A percentile compares a stretch with the other conserved stretches of the same genome.
phyloP scores from a whole-genome alignment of 2,113 vertebrate genomes.

The Xyrauchen texanus region DNA sequence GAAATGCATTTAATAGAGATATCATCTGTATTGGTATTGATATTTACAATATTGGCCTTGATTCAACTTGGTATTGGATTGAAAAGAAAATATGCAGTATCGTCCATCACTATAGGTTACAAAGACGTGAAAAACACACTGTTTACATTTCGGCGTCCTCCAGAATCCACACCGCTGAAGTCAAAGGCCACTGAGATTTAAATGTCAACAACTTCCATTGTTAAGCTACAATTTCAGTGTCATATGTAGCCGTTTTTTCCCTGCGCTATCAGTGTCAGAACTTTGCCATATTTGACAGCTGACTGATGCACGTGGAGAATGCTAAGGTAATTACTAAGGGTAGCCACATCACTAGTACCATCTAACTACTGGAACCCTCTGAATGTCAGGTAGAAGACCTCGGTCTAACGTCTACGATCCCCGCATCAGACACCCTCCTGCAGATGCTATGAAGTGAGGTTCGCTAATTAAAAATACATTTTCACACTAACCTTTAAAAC shows the following conservation, averaged over 20 bases:
- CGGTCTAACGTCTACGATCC: background rate
- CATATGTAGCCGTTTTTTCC: slow-evolving; percentile 34
- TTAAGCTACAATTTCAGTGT: slow-evolving; percentile 42
- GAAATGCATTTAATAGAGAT: no score
- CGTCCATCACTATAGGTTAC: background rate
- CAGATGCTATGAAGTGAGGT: slow-evolving; percentile 8
- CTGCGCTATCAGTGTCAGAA: slow-evolving; percentile 33
- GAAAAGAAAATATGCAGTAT: no score
- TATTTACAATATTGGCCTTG: no score
- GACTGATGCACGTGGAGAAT: slow-evolving; percentile 54
- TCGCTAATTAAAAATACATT: slow-evolving; percentile 68
- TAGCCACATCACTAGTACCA: slow-evolving; percentile 19
- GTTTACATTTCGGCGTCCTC: background rate
- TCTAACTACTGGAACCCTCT: slow-evolving; percentile 39
- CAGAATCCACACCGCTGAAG: background rate
- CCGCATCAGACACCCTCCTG: background rate
- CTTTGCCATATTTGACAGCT: slow-evolving; percentile 50
- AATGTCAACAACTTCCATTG: slow-evolving; percentile 43
- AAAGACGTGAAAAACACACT: background rate
- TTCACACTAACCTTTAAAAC: slow-evolving; percentile 70
- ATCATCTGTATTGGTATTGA: no score
- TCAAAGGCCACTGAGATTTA: slow-evolving; percentile 39
- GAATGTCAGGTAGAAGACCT: slow-evolving; percentile 38
- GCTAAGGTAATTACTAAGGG: slow-evolving; percentile 52
- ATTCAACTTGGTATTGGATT: no score